Evolutionary conservation across 2,888 invertebrate genomes (phyloP).

Genomic region (Xiphydria camelus): DNA sequence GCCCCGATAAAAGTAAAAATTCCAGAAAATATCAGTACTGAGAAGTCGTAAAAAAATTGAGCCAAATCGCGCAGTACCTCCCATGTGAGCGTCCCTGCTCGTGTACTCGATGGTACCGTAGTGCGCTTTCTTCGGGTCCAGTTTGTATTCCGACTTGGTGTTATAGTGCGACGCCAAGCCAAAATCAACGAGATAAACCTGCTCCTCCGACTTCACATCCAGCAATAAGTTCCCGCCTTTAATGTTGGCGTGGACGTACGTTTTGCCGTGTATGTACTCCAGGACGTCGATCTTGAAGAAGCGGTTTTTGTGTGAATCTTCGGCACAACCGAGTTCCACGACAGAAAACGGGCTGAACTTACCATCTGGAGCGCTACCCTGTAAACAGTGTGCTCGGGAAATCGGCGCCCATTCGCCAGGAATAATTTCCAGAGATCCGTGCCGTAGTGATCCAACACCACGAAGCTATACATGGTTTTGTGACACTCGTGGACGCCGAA

Average conservation of each 20-base stretch:
- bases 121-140: conserved; percentile 89
- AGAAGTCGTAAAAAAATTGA: background rate
- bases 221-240: conserved; percentile 93
- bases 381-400: conserved; percentile 76
- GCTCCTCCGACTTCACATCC: conserved; percentile 69
- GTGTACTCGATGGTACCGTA: conserved; percentile 98
- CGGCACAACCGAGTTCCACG: too few relatives aligned
- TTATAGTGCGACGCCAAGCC: conserved; percentile 82
- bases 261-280: conserved; percentile 88
- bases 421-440: conserved; percentile 82
- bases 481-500: conserved; percentile 82
- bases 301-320: background rate
- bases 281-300: conserved; percentile 71
- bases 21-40: too few relatives aligned
- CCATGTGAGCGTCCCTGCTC: conserved; percentile 93
- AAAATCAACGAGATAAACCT: conserved; percentile 90
- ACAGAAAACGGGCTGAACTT: too few relatives aligned
- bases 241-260: conserved; percentile 94
- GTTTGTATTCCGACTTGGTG: conserved; percentile 76
- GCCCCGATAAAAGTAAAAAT: too few relatives aligned
- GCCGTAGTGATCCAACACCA: conserved; percentile 88
- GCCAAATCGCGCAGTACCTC: conserved; percentile 53
- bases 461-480: conserved; percentile 78
- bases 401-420: conserved; percentile 66
- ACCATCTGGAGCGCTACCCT: conserved; percentile 85